Conservation (phyloP, 2,113 vertebrate genomes). For the Kryptolebias marmoratus region DNA sequence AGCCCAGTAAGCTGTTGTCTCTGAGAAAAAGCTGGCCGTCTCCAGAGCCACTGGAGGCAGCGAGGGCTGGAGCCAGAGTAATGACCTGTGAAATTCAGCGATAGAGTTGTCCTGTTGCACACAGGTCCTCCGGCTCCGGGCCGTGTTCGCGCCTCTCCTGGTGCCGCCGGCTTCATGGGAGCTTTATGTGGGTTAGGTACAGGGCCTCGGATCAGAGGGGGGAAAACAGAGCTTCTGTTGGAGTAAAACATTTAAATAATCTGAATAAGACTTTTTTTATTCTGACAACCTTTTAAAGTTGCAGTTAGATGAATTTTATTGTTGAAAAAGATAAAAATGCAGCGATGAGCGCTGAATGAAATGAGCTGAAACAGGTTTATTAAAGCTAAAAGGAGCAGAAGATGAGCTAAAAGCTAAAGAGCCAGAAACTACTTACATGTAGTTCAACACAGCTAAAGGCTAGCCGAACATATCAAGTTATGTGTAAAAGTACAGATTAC, state of each 20-base stretch:
- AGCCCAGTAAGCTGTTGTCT: constrained; percentile 78
- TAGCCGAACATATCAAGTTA: no score
- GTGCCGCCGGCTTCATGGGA: constrained; percentile 37
- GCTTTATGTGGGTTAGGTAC: constrained; percentile 27
- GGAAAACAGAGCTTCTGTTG: constrained; percentile 17
- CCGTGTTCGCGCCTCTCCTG: constrained; percentile 43
- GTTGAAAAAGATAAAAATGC: neutral
- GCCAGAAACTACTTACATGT: no score
- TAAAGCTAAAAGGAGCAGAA: no score
- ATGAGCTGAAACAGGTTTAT: no score
- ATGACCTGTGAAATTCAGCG: constrained; percentile 79
- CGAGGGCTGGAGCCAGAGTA: constrained; percentile 77
- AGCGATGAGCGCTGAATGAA: no score
- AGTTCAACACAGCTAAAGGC: no score
- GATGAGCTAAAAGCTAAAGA: no score
- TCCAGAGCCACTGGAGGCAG: constrained; percentile 72
- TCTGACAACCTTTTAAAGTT: neutral
- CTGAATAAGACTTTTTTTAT: neutral
- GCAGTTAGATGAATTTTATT: neutral
- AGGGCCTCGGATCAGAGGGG: neutral
- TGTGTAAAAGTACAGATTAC: no score
- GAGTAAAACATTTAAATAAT: neutral
- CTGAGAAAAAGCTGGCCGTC: constrained; percentile 66
- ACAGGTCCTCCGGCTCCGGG: constrained; percentile 67
- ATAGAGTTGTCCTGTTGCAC: constrained; percentile 69